A percentile compares a stretch with the other conserved stretches of the same genome.
These are phyloP conservation scores for Furcula furcula DNA, from an alignment of 2,888 invertebrate species.

Conservation along the genomic window DNA sequence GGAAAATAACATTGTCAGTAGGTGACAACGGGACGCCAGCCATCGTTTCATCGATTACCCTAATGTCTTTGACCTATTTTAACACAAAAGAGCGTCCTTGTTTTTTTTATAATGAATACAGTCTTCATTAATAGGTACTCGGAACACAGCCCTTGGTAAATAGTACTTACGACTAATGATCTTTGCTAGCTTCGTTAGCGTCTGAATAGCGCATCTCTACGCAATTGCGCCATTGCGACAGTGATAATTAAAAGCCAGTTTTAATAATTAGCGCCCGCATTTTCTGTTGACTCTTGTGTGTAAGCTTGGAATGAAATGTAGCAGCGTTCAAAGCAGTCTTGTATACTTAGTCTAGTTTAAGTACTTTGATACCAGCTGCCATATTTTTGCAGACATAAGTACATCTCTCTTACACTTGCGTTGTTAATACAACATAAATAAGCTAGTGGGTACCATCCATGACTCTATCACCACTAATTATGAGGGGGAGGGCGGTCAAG, in stretches of 20 bases:
- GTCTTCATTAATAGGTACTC: neutral
- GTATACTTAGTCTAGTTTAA: no score
- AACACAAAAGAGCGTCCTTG: neutral
- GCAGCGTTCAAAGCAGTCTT: no score
- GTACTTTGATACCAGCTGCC: no score
- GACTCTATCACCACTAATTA: no score
- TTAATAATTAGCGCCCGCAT: slow-evolving; percentile 6
- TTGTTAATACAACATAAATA: no score
- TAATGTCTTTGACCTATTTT: neutral
- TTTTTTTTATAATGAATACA: slow-evolving; percentile 1
- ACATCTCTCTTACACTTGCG: no score
- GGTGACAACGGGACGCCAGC: neutral
- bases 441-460: no score
- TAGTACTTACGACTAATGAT: neutral
- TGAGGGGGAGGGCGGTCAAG: no score
- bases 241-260: slow-evolving; percentile 5
- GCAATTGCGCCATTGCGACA: slow-evolving; percentile 11
- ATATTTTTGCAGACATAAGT: no score
- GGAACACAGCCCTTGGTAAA: neutral
- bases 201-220: slow-evolving; percentile 13
- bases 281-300: neutral
- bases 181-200: slow-evolving; percentile 15
- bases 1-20: neutral
- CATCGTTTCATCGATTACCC: neutral
- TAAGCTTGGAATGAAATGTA: neutral